Conservation (phyloP, 1,140 invertebrate genomes). For the Anastrepha obliqua region DNA sequence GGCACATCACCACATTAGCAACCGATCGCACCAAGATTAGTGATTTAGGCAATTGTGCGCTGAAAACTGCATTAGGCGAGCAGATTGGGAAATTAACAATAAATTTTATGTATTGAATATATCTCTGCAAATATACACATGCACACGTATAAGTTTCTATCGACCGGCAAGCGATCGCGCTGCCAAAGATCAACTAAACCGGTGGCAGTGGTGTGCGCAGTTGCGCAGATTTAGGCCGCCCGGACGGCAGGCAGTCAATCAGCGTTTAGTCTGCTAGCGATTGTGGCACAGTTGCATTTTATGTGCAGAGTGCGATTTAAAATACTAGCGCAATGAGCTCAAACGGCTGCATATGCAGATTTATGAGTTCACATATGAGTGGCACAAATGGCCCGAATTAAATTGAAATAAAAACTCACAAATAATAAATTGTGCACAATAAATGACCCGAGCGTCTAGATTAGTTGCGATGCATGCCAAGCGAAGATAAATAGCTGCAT, state of each 20-base stretch:
- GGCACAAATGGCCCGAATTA: constrained; percentile 48
- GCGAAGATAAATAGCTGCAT: not conserved
- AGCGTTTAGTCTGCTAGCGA: not conserved
- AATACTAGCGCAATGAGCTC: not conserved
- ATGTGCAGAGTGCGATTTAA: not conserved
- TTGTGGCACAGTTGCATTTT: constrained; percentile 34
- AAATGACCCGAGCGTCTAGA: not conserved
- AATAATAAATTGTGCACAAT: constrained; percentile 48
- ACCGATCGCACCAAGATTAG: constrained; percentile 18
- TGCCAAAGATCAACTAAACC: not conserved
- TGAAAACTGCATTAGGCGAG: constrained; percentile 41
- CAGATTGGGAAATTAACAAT: constrained; percentile 47
- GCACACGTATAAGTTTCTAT: not conserved
- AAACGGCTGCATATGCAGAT: constrained; percentile 15
- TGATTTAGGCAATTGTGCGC: not conserved
- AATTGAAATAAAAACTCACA: constrained; percentile 43
- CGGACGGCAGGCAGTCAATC: not conserved
- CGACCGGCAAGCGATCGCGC: constrained; percentile 4
- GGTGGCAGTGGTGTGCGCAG: not conserved
- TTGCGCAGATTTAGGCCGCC: not conserved
- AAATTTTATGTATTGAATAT: constrained; percentile 19
- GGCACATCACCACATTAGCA: not conserved
- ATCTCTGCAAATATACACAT: not conserved
- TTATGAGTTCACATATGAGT: constrained; percentile 44
- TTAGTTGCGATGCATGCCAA: not conserved